Evolutionary conservation across 1,140 invertebrate genomes (phyloP).

Genomic region (Chrysomallon squamiferum): DNA sequence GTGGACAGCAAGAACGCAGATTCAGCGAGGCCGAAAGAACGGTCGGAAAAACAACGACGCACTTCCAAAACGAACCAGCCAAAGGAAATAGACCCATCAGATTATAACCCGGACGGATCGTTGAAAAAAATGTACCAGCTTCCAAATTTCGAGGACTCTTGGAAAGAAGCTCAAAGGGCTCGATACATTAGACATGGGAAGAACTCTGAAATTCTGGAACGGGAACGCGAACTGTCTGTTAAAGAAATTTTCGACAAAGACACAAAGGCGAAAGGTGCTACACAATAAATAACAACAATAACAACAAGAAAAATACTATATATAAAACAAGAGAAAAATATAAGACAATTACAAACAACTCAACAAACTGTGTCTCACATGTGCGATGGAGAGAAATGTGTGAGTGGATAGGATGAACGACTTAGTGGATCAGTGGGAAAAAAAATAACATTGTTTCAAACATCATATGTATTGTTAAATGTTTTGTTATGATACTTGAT

Average conservation of each 20-base stretch:
- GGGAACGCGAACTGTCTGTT: not conserved
- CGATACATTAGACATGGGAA: not conserved
- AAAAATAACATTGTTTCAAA: too few species aligned
- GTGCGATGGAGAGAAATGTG: too few species aligned
- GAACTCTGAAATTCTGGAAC: not conserved
- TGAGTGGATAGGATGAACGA: too few species aligned
- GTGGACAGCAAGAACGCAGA: not conserved
- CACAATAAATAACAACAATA: too few species aligned
- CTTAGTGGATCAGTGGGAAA: too few species aligned
- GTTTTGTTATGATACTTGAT: too few species aligned
- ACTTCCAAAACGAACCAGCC: not conserved
- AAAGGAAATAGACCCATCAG: not conserved
- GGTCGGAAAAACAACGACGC: not conserved
- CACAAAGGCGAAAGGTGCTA: not conserved
- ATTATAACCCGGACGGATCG: conserved; percentile 1
- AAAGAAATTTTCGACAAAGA: not conserved
- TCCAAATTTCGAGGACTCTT: not conserved
- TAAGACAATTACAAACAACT: too few species aligned
- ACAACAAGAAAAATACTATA: too few species aligned
- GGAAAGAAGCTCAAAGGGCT: not conserved
- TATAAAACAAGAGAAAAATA: too few species aligned
- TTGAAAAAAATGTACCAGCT: not conserved
- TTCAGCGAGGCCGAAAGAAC: not conserved
- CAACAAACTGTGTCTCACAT: too few species aligned
- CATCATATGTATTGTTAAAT: too few species aligned